Conservation (phyloP, 2,113 vertebrate genomes). For the Taurulus bubalis region DNA sequence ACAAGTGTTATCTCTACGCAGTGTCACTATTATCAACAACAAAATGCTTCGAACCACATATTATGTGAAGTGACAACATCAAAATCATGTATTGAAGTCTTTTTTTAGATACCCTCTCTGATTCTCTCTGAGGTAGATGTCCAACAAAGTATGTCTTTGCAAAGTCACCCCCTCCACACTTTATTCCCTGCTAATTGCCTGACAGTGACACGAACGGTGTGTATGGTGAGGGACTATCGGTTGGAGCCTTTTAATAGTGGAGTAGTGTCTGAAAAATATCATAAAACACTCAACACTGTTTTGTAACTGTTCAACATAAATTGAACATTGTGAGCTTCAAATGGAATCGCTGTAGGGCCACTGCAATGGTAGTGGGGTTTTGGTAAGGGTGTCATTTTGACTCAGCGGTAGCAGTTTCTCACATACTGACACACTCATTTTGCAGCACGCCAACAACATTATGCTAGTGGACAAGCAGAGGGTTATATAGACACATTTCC, state of each 20-base stretch:
- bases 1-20: neutral
- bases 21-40: neutral
- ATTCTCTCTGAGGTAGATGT: too few relatives aligned
- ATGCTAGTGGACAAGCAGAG: too few relatives aligned
- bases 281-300: neutral
- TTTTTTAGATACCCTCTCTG: too few relatives aligned
- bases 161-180: neutral
- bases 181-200: conserved; percentile 14
- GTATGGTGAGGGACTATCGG: neutral
- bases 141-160: neutral
- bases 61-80: conserved; percentile 5
- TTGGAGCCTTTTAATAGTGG: conserved; percentile 14
- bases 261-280: neutral
- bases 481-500: neutral
- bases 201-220: neutral
- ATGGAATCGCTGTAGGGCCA: neutral
- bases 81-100: neutral
- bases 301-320: neutral
- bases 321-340: neutral
- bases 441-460: neutral
- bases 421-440: neutral
- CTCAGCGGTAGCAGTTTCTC: neutral
- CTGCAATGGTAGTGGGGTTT: neutral
- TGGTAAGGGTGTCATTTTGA: neutral
- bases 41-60: neutral